Evolutionary conservation across 2,888 invertebrate species (phyloP).

Genomic region (Cataglyphis livida): DNA sequence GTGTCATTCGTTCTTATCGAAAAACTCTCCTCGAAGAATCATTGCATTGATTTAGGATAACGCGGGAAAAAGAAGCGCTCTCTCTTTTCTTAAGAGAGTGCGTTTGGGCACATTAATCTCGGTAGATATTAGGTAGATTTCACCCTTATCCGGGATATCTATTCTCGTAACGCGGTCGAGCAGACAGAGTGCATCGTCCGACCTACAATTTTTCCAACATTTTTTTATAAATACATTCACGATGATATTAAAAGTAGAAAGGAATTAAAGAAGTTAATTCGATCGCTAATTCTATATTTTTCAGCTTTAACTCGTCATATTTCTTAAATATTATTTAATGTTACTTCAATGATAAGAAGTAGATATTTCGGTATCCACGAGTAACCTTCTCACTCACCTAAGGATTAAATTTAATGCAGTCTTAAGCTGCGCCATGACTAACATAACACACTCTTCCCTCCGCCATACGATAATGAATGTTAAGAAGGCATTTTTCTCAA

Average conservation of each 20-base stretch:
- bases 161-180: conserved; percentile 20
- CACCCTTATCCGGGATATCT: conserved; percentile 21
- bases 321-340: neutral
- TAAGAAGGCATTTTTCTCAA: conserved; percentile 8
- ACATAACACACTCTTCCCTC: neutral
- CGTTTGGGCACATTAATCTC: conserved; percentile 1
- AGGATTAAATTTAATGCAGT: conserved; percentile 28
- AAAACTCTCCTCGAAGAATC: conserved; percentile 9
- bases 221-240: neutral
- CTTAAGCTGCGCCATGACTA: neutral
- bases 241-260: neutral
- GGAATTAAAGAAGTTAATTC: neutral
- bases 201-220: conserved; percentile 13
- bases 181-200: neutral
- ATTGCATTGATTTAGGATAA: neutral
- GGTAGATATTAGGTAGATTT: neutral
- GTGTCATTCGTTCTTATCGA: conserved; percentile 21
- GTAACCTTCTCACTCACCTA: conserved; percentile 18
- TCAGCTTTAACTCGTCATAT: neutral
- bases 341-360: neutral
- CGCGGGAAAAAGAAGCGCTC: neutral
- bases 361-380: neutral
- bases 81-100: neutral
- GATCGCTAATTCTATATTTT: neutral
- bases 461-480: neutral